A percentile compares a stretch with the other conserved stretches of the same genome.
These are phyloP conservation scores for Sinocyclocheilus anophthalmus DNA, from an alignment of 2,113 vertebrate genomes.

Conservation along the genomic window DNA sequence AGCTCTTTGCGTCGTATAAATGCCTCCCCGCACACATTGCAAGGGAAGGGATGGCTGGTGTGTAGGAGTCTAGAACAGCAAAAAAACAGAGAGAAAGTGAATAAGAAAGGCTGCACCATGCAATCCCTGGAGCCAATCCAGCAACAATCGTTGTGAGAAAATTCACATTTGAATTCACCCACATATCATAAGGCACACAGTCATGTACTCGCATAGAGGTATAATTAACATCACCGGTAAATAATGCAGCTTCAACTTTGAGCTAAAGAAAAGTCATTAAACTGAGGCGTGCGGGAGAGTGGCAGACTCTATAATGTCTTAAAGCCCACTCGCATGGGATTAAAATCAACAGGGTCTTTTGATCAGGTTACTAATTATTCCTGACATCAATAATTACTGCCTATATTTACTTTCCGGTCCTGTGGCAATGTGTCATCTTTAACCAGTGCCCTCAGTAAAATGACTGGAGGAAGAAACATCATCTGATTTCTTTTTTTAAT, in stretches of 20 bases:
- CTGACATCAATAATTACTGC: conserved; percentile 34
- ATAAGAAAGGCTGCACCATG: neutral
- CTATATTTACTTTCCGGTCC: conserved; percentile 2
- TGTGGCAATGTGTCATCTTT: neutral
- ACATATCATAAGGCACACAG: neutral
- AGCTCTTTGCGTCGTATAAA: conserved; percentile 86
- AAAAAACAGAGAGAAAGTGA: neutral
- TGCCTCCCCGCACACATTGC: conserved; percentile 81
- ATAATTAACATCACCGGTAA: neutral
- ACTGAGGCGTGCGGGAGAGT: neutral
- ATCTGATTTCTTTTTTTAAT: neutral
- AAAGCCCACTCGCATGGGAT: neutral
- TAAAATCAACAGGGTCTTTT: conserved; percentile 9
- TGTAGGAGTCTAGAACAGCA: conserved; percentile 78
- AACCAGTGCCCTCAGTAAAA: conserved; percentile 24
- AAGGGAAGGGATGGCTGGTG: conserved; percentile 88
- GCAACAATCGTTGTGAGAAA: neutral
- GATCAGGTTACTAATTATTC: conserved; percentile 4
- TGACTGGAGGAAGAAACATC: neutral
- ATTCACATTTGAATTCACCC: neutral
- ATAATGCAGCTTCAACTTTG: conserved; percentile 9
- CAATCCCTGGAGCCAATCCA: conserved; percentile 23
- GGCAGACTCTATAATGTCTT: neutral
- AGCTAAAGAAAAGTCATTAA: neutral
- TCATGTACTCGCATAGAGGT: neutral